Evolutionary conservation across 2,113 vertebrate genomes (phyloP).

Genomic region (Petrocephalus zakoni): DNA sequence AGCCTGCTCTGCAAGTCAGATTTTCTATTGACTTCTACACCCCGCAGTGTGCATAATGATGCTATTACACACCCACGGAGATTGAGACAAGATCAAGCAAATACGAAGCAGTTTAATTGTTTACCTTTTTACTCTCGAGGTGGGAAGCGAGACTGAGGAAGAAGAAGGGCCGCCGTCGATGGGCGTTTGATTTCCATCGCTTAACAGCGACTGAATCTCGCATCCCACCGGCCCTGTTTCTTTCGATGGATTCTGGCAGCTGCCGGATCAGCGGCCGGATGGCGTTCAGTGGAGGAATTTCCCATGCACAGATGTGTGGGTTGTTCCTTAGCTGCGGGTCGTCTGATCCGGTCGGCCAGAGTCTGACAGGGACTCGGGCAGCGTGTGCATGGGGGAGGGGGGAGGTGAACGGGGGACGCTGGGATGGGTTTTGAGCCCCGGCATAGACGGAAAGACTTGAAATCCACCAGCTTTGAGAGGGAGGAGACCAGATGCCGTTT

Average conservation of each 20-base stretch:
- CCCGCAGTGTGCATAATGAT: not conserved
- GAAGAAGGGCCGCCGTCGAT: not conserved
- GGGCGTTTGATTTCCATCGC: not conserved
- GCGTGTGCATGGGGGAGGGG: not conserved
- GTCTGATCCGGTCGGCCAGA: not conserved
- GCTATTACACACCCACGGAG: slow-evolving; percentile 1
- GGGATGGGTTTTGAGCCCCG: not conserved
- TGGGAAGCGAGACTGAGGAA: not conserved
- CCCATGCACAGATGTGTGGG: not conserved
- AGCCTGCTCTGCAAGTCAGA: not conserved
- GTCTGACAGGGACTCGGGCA: not conserved
- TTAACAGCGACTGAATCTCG: not conserved
- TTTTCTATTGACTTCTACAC: slow-evolving; percentile 8
- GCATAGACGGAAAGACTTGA: not conserved
- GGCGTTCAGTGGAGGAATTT: not conserved
- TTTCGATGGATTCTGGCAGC: not conserved
- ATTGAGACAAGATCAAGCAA: slow-evolving; percentile 14
- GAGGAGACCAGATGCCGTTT: not conserved
- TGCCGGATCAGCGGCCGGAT: not conserved
- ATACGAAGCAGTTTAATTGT: not conserved
- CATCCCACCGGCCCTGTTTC: not conserved
- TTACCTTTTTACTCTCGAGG: not conserved
- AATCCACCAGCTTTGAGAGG: not conserved
- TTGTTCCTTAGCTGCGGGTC: not conserved
- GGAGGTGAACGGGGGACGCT: not conserved